A percentile compares a stretch with the other conserved stretches of the same genome.
phyloP scores from a whole-genome alignment of 2,888 invertebrate genomes.

The Heteromyza rotundicornis region DNA sequence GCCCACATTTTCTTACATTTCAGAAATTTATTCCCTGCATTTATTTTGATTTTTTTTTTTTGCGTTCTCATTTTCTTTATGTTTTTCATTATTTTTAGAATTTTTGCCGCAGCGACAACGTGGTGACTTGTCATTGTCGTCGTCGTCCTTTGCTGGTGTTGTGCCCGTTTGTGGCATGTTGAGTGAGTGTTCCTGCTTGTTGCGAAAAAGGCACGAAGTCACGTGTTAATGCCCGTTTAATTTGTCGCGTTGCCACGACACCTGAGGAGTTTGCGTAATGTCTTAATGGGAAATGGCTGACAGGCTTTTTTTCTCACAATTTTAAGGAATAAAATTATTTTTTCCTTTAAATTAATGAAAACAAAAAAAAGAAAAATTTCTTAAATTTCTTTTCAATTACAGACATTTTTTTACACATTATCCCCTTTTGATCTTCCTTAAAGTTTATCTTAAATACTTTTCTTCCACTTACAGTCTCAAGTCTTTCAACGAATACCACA shows the following conservation, averaged over 20 bases:
- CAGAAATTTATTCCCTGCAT: background rate
- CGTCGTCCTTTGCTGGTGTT: background rate
- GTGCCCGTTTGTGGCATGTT: background rate
- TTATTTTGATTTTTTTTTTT: background rate
- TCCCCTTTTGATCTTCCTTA: no score
- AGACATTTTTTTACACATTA: no score
- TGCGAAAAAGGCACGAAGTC: conserved; percentile 52
- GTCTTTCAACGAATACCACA: no score
- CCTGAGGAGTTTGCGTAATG: background rate
- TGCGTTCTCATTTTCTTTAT: background rate
- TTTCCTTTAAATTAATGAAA: no score
- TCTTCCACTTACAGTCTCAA: no score
- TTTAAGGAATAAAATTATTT: no score
- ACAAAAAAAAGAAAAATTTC: no score
- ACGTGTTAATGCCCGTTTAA: conserved; percentile 39
- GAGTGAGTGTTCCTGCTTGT: background rate
- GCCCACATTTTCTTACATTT: background rate
- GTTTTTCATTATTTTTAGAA: background rate
- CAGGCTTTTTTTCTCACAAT: no score
- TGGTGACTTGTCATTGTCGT: background rate
- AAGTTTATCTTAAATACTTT: no score
- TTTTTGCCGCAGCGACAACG: background rate
- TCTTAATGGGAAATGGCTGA: background rate
- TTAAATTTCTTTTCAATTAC: no score
- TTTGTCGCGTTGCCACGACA: background rate